Conservation (phyloP, 2,888 invertebrate genomes). For the Erebia ligea region DNA sequence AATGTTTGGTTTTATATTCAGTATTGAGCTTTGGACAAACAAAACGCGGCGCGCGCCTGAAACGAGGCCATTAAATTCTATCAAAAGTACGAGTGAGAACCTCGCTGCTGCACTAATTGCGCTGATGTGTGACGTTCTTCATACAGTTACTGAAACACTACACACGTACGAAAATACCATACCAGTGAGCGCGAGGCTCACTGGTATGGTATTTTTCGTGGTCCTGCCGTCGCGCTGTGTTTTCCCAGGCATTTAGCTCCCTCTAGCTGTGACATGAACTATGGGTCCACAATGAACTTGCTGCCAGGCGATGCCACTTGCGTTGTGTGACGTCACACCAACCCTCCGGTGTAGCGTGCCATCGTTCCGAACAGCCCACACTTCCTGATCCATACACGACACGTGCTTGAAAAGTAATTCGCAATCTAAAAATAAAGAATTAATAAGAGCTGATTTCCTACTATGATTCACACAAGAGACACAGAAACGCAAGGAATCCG, state of each 20-base stretch:
- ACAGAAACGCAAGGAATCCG: too few relatives aligned
- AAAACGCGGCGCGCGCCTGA: not conserved
- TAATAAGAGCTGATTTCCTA: not conserved
- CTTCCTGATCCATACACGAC: constrained; percentile 86
- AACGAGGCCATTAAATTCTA: too few relatives aligned
- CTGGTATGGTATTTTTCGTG: too few relatives aligned
- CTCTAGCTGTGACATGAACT: constrained; percentile 68
- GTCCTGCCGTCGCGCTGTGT: not conserved
- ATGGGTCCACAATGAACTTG: constrained; percentile 82
- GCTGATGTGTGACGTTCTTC: too few relatives aligned
- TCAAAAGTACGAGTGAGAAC: too few relatives aligned
- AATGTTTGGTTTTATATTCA: not conserved
- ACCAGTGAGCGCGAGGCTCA: too few relatives aligned
- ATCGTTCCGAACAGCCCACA: constrained; percentile 90
- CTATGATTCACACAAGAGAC: too few relatives aligned
- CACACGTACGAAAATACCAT: too few relatives aligned
- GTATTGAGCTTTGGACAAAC: not conserved
- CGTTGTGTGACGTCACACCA: constrained; percentile 88
- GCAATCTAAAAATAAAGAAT: constrained; percentile 55
- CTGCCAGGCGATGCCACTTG: constrained; percentile 91
- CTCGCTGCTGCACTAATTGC: too few relatives aligned
- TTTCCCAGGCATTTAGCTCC: constrained; percentile 42
- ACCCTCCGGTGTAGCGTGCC: constrained; percentile 88
- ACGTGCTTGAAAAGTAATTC: constrained; percentile 86
- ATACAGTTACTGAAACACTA: too few relatives aligned